A percentile compares a stretch with the other conserved stretches of the same genome.
Conservation (phyloP, 2,888 invertebrate genomes). For the Chrysolina haemoptera region DNA sequence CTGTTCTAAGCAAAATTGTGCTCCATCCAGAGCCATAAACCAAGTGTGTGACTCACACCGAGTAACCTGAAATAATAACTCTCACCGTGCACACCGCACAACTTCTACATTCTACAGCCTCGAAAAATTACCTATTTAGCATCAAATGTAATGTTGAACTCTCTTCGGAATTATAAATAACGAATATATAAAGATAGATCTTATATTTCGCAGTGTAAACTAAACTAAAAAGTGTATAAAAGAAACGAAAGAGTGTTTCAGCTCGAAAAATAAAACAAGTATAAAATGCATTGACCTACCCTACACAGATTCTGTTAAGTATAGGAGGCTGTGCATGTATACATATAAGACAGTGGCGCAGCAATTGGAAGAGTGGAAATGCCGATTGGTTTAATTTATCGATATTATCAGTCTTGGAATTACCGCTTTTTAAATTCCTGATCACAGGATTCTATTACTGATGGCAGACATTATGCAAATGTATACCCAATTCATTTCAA, state of each 20-base stretch:
- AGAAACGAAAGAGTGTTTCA: slow-evolving; percentile 68
- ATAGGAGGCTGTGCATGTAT: slow-evolving; percentile 69
- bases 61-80: slow-evolving; percentile 34
- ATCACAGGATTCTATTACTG: too few relatives aligned
- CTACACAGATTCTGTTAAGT: slow-evolving; percentile 71
- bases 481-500: too few relatives aligned
- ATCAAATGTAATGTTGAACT: slow-evolving; percentile 24
- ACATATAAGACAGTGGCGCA: slow-evolving; percentile 67
- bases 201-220: slow-evolving; percentile 58
- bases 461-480: too few relatives aligned
- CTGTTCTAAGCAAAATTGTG: slow-evolving; percentile 1
- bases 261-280: slow-evolving; percentile 69
- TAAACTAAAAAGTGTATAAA: slow-evolving; percentile 67
- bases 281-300: slow-evolving; percentile 72
- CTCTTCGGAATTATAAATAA: slow-evolving; percentile 59
- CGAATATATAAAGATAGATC: slow-evolving; percentile 63
- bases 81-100: slow-evolving; percentile 27
- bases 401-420: background rate
- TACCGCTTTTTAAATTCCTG: too few relatives aligned
- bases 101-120: slow-evolving; percentile 22
- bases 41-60: slow-evolving; percentile 34
- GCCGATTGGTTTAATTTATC: background rate
- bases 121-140: slow-evolving; percentile 17
- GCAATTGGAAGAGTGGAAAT: background rate
- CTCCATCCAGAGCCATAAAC: slow-evolving; percentile 11